These are phyloP conservation scores for Poeciliopsis paucimaculata DNA, from an alignment of 2,797 vertebrate species.

Conservation along the genomic window DNA sequence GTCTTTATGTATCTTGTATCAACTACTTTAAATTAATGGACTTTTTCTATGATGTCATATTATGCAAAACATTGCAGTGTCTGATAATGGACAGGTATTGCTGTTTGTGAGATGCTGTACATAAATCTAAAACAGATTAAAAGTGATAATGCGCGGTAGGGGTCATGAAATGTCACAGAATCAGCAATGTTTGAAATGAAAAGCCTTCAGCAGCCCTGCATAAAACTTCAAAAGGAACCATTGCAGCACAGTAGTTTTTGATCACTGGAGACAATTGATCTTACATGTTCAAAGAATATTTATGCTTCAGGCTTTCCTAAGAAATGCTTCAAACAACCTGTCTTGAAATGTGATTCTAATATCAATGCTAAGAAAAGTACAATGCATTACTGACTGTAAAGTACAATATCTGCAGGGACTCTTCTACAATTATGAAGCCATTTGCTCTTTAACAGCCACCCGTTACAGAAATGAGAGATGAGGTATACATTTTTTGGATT, in stretches of 20 bases:
- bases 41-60: not conserved
- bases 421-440: constrained; percentile 17
- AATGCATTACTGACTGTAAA: constrained; percentile 34
- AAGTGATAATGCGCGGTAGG: constrained; percentile 43
- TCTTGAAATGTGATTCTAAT: constrained; percentile 64
- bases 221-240: constrained; percentile 73
- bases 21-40: not conserved
- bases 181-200: constrained; percentile 72
- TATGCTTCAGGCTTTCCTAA: constrained; percentile 69
- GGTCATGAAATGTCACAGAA: constrained; percentile 69
- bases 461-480: not conserved
- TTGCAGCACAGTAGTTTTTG: constrained; percentile 67
- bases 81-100: not conserved
- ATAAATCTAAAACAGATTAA: constrained; percentile 46
- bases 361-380: constrained; percentile 57
- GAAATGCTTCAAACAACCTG: constrained; percentile 62
- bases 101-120: constrained; percentile 21
- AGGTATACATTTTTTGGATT: constrained; percentile 9
- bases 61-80: not conserved
- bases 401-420: constrained; percentile 33
- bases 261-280: constrained; percentile 79
- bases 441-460: constrained; percentile 5
- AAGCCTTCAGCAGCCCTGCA: constrained; percentile 55
- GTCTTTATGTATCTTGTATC: not conserved
- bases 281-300: constrained; percentile 75